A percentile compares a stretch with the other conserved stretches of the same genome.
Evolutionary conservation across 1,140 invertebrate genomes (phyloP).

Genomic region (Archegozetes longisetosus): DNA sequence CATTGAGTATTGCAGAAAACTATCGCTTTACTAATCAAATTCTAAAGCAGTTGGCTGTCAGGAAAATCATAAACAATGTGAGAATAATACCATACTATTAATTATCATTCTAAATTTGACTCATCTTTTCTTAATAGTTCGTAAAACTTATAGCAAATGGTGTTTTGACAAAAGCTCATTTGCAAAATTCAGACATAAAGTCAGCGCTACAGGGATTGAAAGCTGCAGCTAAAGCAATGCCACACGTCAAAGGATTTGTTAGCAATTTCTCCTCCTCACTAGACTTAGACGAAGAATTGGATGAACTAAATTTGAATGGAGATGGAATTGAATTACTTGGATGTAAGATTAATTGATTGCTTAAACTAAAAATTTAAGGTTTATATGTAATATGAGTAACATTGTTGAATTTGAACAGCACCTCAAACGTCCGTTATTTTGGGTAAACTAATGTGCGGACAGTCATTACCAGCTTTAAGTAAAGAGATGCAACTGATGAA

Average conservation of each 20-base stretch:
- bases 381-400: conserved; percentile 5
- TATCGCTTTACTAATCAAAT: conserved; percentile 14
- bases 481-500: conserved; percentile 20
- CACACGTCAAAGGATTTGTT: conserved; percentile 15
- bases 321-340: conserved; percentile 14
- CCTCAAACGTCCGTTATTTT: conserved; percentile 18
- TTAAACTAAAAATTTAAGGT: background rate
- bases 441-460: conserved; percentile 23
- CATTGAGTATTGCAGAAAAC: conserved; percentile 7
- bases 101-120: background rate
- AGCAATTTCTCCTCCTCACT: conserved; percentile 11
- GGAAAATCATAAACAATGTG: conserved; percentile 13
- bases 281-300: conserved; percentile 14
- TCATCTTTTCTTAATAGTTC: conserved; percentile 13
- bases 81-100: background rate
- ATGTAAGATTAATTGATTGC: conserved; percentile 12
- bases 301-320: conserved; percentile 8
- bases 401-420: conserved; percentile 8
- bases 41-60: conserved; percentile 9
- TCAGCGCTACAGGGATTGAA: conserved; percentile 13
- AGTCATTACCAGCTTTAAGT: conserved; percentile 18
- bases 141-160: conserved; percentile 17
- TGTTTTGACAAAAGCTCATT: conserved; percentile 15
- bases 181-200: conserved; percentile 12
- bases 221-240: conserved; percentile 15